Evolutionary conservation across 1,140 invertebrate genomes (phyloP).

Genomic region (Linepithema humile): DNA sequence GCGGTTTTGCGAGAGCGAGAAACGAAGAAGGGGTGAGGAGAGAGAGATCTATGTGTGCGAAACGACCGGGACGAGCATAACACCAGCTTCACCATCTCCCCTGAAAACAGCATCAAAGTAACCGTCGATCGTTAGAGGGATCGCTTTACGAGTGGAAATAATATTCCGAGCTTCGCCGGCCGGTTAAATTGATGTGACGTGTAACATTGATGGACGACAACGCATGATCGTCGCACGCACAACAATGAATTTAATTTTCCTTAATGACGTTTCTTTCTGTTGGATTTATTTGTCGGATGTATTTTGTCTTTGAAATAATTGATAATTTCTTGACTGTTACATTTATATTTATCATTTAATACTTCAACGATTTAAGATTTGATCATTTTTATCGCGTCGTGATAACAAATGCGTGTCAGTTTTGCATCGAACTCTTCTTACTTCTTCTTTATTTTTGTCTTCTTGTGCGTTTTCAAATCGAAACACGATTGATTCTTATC

Average conservation of each 20-base stretch:
- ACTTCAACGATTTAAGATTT: not conserved
- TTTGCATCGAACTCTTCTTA: not conserved
- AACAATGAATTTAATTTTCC: not conserved
- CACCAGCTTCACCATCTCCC: not conserved
- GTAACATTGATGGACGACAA: slow-evolving; percentile 65
- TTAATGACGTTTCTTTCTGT: not conserved
- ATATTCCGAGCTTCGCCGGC: slow-evolving; percentile 58
- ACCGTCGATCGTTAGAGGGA: slow-evolving; percentile 67
- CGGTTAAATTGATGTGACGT: slow-evolving; percentile 70
- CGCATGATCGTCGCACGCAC: not conserved
- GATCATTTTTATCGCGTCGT: no score
- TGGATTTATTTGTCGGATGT: no score
- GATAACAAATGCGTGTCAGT: no score
- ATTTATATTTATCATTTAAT: not conserved
- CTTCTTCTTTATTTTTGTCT: not conserved
- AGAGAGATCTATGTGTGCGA: not conserved
- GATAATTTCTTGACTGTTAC: not conserved
- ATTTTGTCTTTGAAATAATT: not conserved
- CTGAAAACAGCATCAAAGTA: slow-evolving; percentile 57
- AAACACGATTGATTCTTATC: slow-evolving; percentile 26
- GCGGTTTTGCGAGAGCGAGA: not conserved
- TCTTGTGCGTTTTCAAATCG: not conserved
- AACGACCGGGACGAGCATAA: slow-evolving; percentile 23
- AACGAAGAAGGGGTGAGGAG: slow-evolving; percentile 7
- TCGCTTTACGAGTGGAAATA: slow-evolving; percentile 70